Base-by-base conservation (phyloP, 2,888 invertebrate species). In the Nymphalis polychloros region DNA sequence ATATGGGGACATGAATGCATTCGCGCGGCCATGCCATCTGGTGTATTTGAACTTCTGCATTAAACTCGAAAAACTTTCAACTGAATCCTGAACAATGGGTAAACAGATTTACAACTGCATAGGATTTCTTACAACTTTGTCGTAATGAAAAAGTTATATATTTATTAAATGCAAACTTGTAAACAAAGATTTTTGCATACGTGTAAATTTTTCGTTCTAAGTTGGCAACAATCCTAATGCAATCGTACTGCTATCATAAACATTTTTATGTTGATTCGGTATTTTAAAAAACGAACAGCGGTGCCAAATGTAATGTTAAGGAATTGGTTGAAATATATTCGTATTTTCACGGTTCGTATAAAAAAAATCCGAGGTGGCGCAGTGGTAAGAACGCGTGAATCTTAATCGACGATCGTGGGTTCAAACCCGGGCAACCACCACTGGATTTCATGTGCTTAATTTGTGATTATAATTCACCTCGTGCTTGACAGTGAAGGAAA, bases 11-110 rank as follows among this genome's bases (percentile, higher is more conserved):
- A 13, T 35, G 31, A 23, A 53, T 19, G 67, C 57, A 49, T 48
- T 50, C 19, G 53, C 46, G 31, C 60, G n/a, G 31, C 35, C 41
- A 49, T 76, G 83, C 83, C 84, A 83, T 84, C 86, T 85, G 83
- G 77, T 64, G 76, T 70, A 65, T 62, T 66, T 64, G 80, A 85
- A 84, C 83, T 83, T 82, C 71, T 80, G 75, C 79, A 81, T 81
- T 83, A 81, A 79, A 69, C 75, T 35, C 67, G 46, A 74, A 77
- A 76, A 71, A 72, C 64, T 75, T 78, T 78, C 71, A 68, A 64
- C 75, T 76, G 78, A 78, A 82, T 80, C 72, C 73, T 41, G 75
- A 78, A 77, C 75, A 73, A 72, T 74, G 72, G 73, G 67, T 67
- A 75, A 76, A 72, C 72, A 63, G 74, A 72, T 64, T 67, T 71